These are phyloP conservation scores for Acronicta alni DNA, from an alignment of 2,888 invertebrate genomes.

Conservation along the genomic window DNA sequence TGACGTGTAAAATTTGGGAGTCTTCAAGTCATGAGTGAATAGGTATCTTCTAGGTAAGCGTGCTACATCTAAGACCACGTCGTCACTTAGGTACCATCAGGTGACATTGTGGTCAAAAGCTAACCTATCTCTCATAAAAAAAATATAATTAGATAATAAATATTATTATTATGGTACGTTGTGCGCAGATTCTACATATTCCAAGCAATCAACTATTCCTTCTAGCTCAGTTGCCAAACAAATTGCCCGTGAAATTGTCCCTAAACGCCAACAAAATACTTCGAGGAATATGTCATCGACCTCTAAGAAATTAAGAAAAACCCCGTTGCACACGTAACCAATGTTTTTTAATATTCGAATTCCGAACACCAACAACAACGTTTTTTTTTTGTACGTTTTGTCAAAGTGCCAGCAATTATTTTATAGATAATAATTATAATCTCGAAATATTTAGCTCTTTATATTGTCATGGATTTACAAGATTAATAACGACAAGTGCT, in stretches of 20 bases:
- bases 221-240: slow-evolving; percentile 18
- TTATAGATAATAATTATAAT: slow-evolving; percentile 25
- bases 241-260: slow-evolving; percentile 32
- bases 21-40: too few species aligned
- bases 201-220: slow-evolving; percentile 2
- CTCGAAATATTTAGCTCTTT: slow-evolving; percentile 35
- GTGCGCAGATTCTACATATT: background rate
- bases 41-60: too few species aligned
- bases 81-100: too few species aligned
- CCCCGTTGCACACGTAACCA: slow-evolving; percentile 66
- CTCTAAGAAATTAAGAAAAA: slow-evolving; percentile 33
- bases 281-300: slow-evolving; percentile 44
- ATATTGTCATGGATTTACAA: slow-evolving; percentile 26
- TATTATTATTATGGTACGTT: too few species aligned
- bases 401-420: slow-evolving; percentile 48
- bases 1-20: too few species aligned
- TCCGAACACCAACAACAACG: slow-evolving; percentile 35
- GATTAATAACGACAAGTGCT: slow-evolving; percentile 36
- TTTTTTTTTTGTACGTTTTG: slow-evolving; percentile 38
- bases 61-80: too few species aligned
- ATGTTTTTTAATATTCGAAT: slow-evolving; percentile 43
- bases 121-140: too few species aligned
- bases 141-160: too few species aligned
- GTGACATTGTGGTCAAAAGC: too few species aligned
- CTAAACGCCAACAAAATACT: slow-evolving; percentile 21